Percentiles rank a stretch among this genome's conserved stretches.
Evolutionary conservation across 2,797 vertebrate species (phyloP).

Genomic region (Propithecus perrieri): DNA sequence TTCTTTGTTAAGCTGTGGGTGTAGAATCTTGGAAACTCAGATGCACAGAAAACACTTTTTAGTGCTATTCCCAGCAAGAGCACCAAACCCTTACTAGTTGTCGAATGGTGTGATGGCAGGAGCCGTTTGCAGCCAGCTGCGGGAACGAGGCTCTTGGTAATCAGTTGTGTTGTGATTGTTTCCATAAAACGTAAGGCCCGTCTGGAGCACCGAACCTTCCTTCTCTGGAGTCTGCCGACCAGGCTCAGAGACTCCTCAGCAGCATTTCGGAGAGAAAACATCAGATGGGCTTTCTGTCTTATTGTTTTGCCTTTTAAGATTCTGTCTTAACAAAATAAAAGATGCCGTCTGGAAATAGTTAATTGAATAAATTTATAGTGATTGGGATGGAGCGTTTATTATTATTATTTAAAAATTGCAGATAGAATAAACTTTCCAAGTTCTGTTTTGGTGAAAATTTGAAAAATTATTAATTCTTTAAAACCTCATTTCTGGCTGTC

Average conservation of each 20-base stretch:
- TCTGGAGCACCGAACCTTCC: background rate
- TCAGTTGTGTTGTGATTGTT: background rate
- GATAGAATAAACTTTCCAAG: background rate
- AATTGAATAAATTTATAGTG: background rate
- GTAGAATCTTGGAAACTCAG: background rate
- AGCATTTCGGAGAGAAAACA: background rate
- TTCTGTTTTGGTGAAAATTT: background rate
- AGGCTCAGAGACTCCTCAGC: constrained; percentile 7
- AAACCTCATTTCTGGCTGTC: background rate
- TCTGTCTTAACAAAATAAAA: background rate
- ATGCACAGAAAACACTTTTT: background rate
- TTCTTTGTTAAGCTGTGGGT: background rate
- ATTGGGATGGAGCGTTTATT: background rate
- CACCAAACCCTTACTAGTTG: background rate
- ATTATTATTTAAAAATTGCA: background rate
- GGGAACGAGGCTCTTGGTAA: background rate
- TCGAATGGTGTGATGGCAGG: background rate
- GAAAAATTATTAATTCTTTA: background rate
- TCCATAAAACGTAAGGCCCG: background rate
- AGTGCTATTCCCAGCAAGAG: background rate
- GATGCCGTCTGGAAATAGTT: background rate
- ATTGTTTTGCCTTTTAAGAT: constrained; percentile 9
- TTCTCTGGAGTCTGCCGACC: background rate
- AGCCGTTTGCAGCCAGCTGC: background rate
- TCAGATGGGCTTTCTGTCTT: background rate